Evolutionary conservation across 2,797 vertebrate genomes (phyloP), one percentile per base, ranked within the genome.

Genomic region (Notamacropus eugenii): DNA sequence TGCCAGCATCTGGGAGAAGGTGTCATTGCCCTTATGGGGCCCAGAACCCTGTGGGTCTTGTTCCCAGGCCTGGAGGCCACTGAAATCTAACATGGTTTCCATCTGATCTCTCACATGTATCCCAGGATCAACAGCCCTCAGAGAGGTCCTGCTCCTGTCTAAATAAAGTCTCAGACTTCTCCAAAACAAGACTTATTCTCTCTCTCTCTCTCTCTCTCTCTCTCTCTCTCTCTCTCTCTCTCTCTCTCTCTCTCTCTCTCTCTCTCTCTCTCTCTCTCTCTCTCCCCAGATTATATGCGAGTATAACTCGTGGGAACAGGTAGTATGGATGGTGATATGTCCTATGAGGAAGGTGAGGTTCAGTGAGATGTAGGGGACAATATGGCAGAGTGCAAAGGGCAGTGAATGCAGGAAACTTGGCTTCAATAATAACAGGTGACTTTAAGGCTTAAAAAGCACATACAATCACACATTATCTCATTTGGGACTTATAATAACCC

Each of bases 51-150:
- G 0, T 58, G 92, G 4, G 0, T 67, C 93, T 55, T 0, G 0
- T 90, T 67, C 67, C 91, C 91, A 94, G 31, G 2, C n/a, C n/a
- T 82, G 67, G n/a, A 82, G 19, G 67, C n/a, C 59, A 46, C 67
- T 0, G 91, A 92, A 29, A 96, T 95, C 95, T 94, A 93, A 95
- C 57, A 95, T 90, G 92, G 93, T 91, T 92, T 94, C 91, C 96
- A 98, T 96, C 46, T 96, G 96, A 98, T 96, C 52, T 95, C 95
- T 91, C 95, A 22, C n/a, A 3, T 8, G n/a, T 97, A 97, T 1
- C 27, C 90, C 19, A 93, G 92, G n/a, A 92, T 95, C 91, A 90
- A 97, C 56, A 93, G 92, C 94, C 92, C 0, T 0, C 55, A 54
- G 1, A 34, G 59, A 94, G 94, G 91, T 52, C 87, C 67, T 82